Base-by-base conservation (phyloP, 53 echinoderm and acorn worm species). In the Mesocentrotus franciscanus region DNA sequence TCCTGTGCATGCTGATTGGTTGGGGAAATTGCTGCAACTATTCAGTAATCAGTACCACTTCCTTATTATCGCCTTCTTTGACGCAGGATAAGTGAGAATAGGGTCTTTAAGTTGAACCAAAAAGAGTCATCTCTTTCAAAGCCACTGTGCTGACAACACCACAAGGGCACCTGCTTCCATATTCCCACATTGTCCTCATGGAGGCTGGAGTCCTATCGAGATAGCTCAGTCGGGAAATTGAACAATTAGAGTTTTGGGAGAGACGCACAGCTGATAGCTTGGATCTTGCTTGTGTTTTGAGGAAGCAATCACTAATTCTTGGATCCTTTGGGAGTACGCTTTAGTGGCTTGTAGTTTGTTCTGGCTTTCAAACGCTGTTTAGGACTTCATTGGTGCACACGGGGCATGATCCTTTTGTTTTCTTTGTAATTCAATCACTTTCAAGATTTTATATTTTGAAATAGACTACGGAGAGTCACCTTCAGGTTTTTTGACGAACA, bases 1-100 rank as follows among this genome's bases (percentile, higher is more conserved):
- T 29, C 33, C 30, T 76, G 7, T 42, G 81, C 20, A 36, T 16
- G 42, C 35, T 81, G 81, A 81, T 81, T 81, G 81, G 81, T 81
- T 42, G 42, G 81, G 81, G 39, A 81, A 81, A 42, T 81, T 81
- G 81, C 81, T 81, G 81, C 36, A 81, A 79, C 81, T 81, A 81
- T 81, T 81, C 42, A 42, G 42, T 81, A 81, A 42, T 81, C 42
- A 81, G 81, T 42, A 39, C 39, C 81, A 81, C 81, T 81, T 81
- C 81, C 81, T 81, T 81, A 81, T 81, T 81, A 81, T 81, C 81
- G 22, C 81, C 81, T 81, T 20, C 79, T 79, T 42, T 22, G 81
- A 20, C 8, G 81, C 42, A 39, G 33, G 78, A 34, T 42, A 81
- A 81, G 36, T 81, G 36, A 81, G 42, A 81, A 81, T 42, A 39